Base-by-base conservation (phyloP, 1,140 invertebrate genomes). In the Drosophila parabipectinata region DNA sequence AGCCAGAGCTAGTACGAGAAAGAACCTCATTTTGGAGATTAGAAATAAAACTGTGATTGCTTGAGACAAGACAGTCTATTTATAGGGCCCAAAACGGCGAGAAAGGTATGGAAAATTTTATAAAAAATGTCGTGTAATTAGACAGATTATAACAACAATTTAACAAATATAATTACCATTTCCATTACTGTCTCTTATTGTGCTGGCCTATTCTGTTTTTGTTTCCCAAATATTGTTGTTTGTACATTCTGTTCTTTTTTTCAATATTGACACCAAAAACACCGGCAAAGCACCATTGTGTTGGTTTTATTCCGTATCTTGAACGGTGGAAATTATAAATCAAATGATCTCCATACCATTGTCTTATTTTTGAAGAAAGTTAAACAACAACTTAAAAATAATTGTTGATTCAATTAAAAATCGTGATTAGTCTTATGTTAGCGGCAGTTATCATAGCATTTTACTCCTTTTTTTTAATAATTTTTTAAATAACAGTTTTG, bases 71-170 rank as follows among this genome's bases (percentile, higher is more conserved):
- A 0, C 7, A 3, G 15, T 6, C n/a, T 45, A 21, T 45, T 18
- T 45, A 45, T 45, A 45, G 41, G 4, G 39, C 12, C 12, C n/a
- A 10, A 12, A 41, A 6, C n/a, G 7, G 14, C 41, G 41, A 15
- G 5, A n/a, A 45, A 21, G 8, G 41, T 21, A n/a, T 45, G 41
- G 41, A 45, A 45, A 45, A 18, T 45, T 45, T 45, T 41, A 41
- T 3, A 10, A 41, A n/a, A n/a, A 14, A 41, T 5, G 1, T 5
- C 37, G 37, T 39, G 9, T 39, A 39, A 41, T 14, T 12, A n/a
- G n/a, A 14, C 39, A 14, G 3, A 41, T 14, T 14, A 15, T 2
- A 41, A 14, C 3, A 14, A 41, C 1, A 41, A 32, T 3, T 8
- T 14, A 41, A 15, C 39, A 10, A 41, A 3, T 15, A 4, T 14